Conservation (phyloP, 2,797 vertebrate species). For the Sebastes elongatus region DNA sequence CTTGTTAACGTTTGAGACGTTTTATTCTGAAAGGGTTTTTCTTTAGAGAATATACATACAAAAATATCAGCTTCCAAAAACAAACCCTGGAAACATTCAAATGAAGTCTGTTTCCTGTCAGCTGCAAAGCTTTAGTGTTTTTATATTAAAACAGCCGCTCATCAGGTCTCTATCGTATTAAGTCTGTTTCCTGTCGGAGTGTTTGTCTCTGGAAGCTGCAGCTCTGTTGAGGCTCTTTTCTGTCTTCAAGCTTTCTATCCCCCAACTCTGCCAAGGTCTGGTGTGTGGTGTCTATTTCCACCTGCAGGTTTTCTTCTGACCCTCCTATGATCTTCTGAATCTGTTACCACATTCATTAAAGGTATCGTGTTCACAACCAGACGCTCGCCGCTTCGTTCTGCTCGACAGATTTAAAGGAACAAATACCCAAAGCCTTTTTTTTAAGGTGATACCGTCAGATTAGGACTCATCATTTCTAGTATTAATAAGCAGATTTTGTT, state of each 20-base stretch:
- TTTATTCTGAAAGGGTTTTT: neutral
- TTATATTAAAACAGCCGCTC: too few relatives aligned
- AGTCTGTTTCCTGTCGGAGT: too few relatives aligned
- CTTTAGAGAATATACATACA: too few relatives aligned
- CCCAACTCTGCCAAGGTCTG: constrained; percentile 72
- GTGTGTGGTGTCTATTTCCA: constrained; percentile 79
- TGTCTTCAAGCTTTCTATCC: constrained; percentile 42
- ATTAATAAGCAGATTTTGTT: too few relatives aligned
- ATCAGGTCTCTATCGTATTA: too few relatives aligned
- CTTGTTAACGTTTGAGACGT: neutral
- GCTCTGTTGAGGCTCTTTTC: neutral
- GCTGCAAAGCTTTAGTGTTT: too few relatives aligned
- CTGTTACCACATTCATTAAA: constrained; percentile 63
- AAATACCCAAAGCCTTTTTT: neutral
- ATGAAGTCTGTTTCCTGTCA: too few relatives aligned
- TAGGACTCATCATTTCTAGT: too few relatives aligned
- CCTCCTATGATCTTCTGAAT: constrained; percentile 76
- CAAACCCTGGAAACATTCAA: too few relatives aligned
- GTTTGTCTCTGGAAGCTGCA: too few relatives aligned
- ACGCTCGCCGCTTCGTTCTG: constrained; percentile 47
- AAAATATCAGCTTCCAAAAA: too few relatives aligned
- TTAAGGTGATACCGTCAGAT: too few relatives aligned
- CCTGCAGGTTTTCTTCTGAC: constrained; percentile 88
- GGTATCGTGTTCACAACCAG: constrained; percentile 68
- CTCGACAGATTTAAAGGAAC: constrained; percentile 40